Base-by-base conservation (phyloP, 64 coral and sea anemone genomes). In the Cladopsammia gracilis region DNA sequence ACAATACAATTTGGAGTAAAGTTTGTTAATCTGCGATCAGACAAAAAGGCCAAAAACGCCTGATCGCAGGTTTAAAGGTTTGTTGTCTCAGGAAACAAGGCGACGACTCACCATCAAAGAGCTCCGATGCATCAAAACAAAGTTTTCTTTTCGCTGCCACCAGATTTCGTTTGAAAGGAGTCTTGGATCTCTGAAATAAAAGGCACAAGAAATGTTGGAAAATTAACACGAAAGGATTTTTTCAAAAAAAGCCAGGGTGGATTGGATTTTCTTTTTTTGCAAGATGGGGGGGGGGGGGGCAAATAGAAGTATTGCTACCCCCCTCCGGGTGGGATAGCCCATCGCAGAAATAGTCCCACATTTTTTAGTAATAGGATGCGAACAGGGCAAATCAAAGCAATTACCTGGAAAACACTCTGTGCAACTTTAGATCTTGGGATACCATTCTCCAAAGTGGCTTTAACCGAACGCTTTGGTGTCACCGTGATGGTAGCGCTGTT, bases 391-490 rank as follows among this genome's bases (percentile, higher is more conserved):
- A 75, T 49, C 45, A 18, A 75, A 75, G 19, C 48, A 20, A 64
- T 82, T 84, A 84, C 80, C 80, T 84, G 80, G 11, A 68, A 68
- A 66, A 84, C 80, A 67, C 18, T 47, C 64, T 84, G 42, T 67
- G 80, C 80, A 64, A 84, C 62, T 67, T 84, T 84, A 64, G 80
- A 67, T 68, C 60, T 24, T 67, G 80, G 80, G 6, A 26, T 47
- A 3, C 60, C 80, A 13, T 49, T 68, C 3, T 84, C 62, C 11
- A 45, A 0, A 12, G 5, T 68, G 10, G 80, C 10, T 64, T 49
- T 84, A 48, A 84, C 45, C 3, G 61, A 61, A n/a, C 62, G 60
- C 9, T 84, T 49, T 12, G 80, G 80, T 24, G 80, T 34, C 34
- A 34, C 34, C 34, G 34, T 84, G 45, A 6, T 84, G 34, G 7